Percentiles rank a stretch among this genome's conserved stretches.
phyloP scores from a whole-genome alignment of 2,113 vertebrate genomes.

The Myrmecobius fasciatus region DNA sequence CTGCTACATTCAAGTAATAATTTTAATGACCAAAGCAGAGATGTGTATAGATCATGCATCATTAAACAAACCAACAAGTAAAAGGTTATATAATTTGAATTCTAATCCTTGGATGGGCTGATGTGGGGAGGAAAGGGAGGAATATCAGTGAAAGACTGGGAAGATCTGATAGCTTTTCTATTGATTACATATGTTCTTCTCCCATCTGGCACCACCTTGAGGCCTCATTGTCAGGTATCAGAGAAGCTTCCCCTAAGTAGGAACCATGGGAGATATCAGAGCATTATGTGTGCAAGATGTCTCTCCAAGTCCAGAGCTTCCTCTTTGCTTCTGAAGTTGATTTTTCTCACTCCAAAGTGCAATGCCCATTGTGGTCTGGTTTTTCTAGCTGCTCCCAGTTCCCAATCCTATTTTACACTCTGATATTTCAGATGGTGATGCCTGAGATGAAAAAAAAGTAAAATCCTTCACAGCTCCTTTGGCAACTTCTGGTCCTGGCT shows the following conservation, averaged over 20 bases:
- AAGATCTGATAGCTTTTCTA: neutral
- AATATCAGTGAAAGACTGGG: neutral
- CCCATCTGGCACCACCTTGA: conserved; percentile 9
- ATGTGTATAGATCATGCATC: neutral
- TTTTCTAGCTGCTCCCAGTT: conserved; percentile 29
- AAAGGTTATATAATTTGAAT: neutral
- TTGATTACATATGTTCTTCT: neutral
- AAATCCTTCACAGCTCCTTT: conserved; percentile 7
- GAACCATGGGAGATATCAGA: neutral
- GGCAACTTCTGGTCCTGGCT: conserved; percentile 4
- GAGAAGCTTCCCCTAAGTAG: neutral
- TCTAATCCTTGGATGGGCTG: neutral
- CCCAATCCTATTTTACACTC: neutral
- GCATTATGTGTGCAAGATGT: neutral
- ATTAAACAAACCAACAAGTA: conserved; percentile 13
- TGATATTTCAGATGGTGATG: conserved; percentile 11
- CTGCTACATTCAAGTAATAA: neutral
- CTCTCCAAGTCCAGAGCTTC: neutral
- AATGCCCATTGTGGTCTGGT: neutral
- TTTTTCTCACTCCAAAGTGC: neutral
- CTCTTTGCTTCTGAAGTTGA: neutral
- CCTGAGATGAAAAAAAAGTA: neutral
- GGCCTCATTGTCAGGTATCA: neutral
- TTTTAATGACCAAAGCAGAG: neutral
- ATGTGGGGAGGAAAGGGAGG: neutral